These are phyloP conservation scores for Chiloscyllium plagiosum DNA, from an alignment of 2,113 vertebrate species.

Conservation along the genomic window DNA sequence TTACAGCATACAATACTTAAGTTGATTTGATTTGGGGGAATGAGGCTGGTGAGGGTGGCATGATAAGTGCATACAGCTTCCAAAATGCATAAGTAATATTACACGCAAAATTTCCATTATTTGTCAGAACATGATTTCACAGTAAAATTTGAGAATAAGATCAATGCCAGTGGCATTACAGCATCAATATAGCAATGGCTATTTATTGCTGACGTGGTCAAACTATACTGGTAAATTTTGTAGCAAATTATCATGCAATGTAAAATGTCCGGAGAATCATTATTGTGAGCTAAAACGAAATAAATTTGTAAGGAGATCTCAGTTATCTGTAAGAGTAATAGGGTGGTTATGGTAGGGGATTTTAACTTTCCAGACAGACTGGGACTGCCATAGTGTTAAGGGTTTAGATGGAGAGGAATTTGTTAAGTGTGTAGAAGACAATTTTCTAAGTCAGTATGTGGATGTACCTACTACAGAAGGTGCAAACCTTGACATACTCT, in stretches of 20 bases:
- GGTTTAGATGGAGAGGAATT: no score
- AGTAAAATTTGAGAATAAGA: not conserved
- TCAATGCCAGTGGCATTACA: not conserved
- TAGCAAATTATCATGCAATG: not conserved
- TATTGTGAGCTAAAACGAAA: not conserved
- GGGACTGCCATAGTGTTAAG: no score
- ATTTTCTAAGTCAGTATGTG: no score
- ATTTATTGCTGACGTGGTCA: not conserved
- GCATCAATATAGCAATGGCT: not conserved
- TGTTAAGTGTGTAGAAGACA: no score
- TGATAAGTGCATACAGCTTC: not conserved
- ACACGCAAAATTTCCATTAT: not conserved
- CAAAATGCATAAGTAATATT: not conserved
- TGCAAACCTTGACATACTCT: no score
- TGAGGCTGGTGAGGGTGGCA: not conserved
- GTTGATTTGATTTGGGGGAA: not conserved
- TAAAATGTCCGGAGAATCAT: not conserved
- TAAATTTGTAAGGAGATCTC: not conserved
- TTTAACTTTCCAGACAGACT: no score
- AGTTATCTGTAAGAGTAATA: no score
- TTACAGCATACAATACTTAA: not conserved
- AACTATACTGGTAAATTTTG: not conserved
- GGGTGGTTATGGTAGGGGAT: no score
- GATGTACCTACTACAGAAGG: no score
- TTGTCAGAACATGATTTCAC: not conserved